These are phyloP conservation scores for Steinernema feltiae DNA, from an alignment of 1,140 invertebrate genomes.

Conservation along the genomic window DNA sequence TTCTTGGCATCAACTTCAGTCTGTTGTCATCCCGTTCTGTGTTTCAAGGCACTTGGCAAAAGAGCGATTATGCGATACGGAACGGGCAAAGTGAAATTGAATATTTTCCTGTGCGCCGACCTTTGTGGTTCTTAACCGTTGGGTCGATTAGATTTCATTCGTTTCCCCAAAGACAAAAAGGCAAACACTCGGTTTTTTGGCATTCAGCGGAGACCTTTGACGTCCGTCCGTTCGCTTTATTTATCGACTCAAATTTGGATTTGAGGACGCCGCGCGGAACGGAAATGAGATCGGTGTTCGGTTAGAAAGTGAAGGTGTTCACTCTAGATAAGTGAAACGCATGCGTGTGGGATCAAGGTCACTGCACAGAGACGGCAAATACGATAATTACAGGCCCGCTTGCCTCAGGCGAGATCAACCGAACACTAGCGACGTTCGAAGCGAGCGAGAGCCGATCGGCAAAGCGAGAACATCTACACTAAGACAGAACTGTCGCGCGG, in stretches of 20 bases:
- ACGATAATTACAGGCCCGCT: background rate
- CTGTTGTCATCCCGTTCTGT: background rate
- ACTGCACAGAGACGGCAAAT: background rate
- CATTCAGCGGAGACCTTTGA: background rate
- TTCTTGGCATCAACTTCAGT: too few species aligned
- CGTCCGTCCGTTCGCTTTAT: background rate
- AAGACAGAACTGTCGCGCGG: constrained; percentile 12
- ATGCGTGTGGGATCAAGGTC: background rate
- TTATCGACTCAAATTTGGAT: background rate
- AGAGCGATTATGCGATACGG: background rate
- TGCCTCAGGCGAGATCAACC: background rate
- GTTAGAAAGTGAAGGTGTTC: background rate
- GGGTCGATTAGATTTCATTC: background rate
- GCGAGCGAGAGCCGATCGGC: constrained; percentile 1
- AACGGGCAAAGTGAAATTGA: background rate
- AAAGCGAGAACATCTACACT: background rate
- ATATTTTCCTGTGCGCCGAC: background rate
- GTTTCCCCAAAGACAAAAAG: background rate
- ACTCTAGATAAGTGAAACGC: background rate
- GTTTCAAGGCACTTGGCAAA: background rate
- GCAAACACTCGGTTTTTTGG: background rate
- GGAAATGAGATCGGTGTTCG: background rate
- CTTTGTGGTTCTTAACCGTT: background rate
- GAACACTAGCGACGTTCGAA: background rate
- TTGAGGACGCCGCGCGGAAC: background rate